A percentile compares a stretch with the other conserved stretches of the same genome.
Conservation (phyloP, 2,888 invertebrate genomes). For the Caenorhabditis sp. region DNA sequence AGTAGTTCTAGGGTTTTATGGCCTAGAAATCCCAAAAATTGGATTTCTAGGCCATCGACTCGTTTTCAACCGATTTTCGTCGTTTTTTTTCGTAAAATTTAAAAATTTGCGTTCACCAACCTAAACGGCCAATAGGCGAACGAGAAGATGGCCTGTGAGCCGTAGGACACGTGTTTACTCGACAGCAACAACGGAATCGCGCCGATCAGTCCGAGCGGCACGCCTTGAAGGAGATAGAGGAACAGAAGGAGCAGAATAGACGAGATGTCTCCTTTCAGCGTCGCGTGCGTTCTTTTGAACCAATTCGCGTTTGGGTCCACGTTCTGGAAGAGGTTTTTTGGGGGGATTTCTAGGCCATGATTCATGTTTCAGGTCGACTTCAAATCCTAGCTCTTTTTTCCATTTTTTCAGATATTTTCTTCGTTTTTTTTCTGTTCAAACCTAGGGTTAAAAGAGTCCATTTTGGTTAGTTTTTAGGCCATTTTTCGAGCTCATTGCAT, state of each 20-base stretch:
- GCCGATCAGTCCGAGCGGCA: constrained; percentile 93
- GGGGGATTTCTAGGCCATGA: too few species aligned
- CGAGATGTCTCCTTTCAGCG: constrained; percentile 80
- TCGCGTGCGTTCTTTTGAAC: constrained; percentile 76
- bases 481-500: background rate
- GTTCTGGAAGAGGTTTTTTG: constrained; percentile 68
- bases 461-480: constrained; percentile 5
- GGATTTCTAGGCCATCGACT: background rate
- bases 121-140: constrained; percentile 88
- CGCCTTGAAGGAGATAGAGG: constrained; percentile 92
- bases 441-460: constrained; percentile 33
- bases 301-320: constrained; percentile 75
- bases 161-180: constrained; percentile 93
- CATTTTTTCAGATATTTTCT: background rate
- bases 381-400: background rate
- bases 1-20: background rate
- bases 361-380: too few species aligned
- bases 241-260: constrained; percentile 88
- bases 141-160: constrained; percentile 89
- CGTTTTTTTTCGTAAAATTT: background rate
- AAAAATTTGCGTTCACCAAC: constrained; percentile 68
- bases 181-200: constrained; percentile 97
- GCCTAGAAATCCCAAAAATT: background rate
- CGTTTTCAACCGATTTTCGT: background rate
- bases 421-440: background rate